Percentiles rank a stretch among this genome's conserved stretches.
These are phyloP conservation scores for Sylvilagus bachmani DNA, from an alignment of 2,113 vertebrate species.

Conservation along the genomic window DNA sequence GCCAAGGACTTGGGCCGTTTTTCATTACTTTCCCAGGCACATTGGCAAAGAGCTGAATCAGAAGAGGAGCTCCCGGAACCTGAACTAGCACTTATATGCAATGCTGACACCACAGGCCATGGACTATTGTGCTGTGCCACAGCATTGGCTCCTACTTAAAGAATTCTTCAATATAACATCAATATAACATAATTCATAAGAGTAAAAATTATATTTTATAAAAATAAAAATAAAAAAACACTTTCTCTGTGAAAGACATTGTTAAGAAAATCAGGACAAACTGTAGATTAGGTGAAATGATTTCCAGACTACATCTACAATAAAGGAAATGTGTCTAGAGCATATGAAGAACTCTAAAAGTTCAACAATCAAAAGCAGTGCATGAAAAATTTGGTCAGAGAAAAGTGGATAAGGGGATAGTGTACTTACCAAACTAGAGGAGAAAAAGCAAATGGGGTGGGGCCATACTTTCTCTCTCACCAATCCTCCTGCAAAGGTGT, in stretches of 20 bases:
- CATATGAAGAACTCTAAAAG: not conserved
- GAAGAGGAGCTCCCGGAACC: too few species aligned
- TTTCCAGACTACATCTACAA: constrained; percentile 9
- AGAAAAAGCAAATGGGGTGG: too few species aligned
- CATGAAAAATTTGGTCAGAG: not conserved
- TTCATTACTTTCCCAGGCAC: too few species aligned
- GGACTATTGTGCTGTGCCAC: too few species aligned
- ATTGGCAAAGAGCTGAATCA: too few species aligned
- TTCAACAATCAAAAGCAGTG: not conserved
- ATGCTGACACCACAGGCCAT: too few species aligned
- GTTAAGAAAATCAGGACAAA: not conserved
- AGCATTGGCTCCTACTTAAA: not conserved
- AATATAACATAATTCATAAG: not conserved
- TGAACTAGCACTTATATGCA: too few species aligned
- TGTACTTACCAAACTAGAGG: too few species aligned
- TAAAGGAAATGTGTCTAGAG: not conserved
- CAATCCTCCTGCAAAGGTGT: too few species aligned
- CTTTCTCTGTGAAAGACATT: not conserved
- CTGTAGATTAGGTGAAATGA: not conserved
- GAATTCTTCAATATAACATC: not conserved
- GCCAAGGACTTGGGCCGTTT: too few species aligned
- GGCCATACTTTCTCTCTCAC: too few species aligned
- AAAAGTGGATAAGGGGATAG: too few species aligned
- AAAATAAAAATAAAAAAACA: not conserved
- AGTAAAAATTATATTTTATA: not conserved